Evolutionary conservation across 2,797 vertebrate species (phyloP).

Genomic region (Hephaestus fuliginosus): DNA sequence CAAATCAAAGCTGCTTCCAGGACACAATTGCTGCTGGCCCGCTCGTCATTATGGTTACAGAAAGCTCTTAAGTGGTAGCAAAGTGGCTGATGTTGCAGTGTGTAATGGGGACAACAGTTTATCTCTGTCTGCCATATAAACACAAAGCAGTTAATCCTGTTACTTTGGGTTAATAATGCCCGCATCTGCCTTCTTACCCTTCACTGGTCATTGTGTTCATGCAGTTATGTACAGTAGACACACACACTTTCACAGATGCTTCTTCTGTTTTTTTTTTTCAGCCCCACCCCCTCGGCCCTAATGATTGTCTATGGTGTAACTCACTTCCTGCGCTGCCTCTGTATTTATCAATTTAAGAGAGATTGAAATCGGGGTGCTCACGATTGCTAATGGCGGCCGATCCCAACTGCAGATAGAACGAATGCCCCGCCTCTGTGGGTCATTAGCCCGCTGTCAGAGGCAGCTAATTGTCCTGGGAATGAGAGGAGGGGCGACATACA

Average conservation of each 20-base stretch:
- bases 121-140: slow-evolving; percentile 41
- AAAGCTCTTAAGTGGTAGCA: slow-evolving; percentile 28
- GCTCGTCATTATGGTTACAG: slow-evolving; percentile 19
- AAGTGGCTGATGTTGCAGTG: slow-evolving; percentile 30
- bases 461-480: slow-evolving; percentile 68
- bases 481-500: slow-evolving; percentile 55
- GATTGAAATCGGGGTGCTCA: slow-evolving; percentile 37
- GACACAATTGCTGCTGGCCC: background rate
- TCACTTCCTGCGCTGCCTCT: slow-evolving; percentile 56
- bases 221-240: background rate
- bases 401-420: slow-evolving; percentile 68
- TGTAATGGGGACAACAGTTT: slow-evolving; percentile 50
- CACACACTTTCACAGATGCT: slow-evolving; percentile 35
- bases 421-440: slow-evolving; percentile 55
- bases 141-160: slow-evolving; percentile 26
- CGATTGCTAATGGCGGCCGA: slow-evolving; percentile 69
- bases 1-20: slow-evolving; percentile 5
- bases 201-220: slow-evolving; percentile 10
- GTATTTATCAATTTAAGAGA: slow-evolving; percentile 47
- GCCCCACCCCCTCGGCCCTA: slow-evolving; percentile 19
- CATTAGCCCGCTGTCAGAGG: slow-evolving; percentile 65
- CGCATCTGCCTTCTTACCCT: slow-evolving; percentile 25
- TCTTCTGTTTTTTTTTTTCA: slow-evolving; percentile 16
- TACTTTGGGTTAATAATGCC: slow-evolving; percentile 42
- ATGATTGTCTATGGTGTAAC: slow-evolving; percentile 42